phyloP scores from a whole-genome alignment of 2,888 invertebrate genomes.

The Muscina levida region DNA sequence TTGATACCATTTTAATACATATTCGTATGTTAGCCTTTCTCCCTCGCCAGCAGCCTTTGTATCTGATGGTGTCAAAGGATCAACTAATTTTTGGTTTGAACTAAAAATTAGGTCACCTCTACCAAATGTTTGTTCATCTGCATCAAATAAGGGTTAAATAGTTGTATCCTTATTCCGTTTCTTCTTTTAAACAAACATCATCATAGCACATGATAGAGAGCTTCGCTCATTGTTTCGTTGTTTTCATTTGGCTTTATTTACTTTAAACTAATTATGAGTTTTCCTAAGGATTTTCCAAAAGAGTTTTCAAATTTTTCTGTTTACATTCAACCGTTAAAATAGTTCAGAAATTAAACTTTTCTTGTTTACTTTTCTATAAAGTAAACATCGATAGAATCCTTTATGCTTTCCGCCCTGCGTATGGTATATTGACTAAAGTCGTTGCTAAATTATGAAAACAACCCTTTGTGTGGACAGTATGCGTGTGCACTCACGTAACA shows the following conservation, averaged over 20 bases:
- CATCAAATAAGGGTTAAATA: conserved; percentile 37
- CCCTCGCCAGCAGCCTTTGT: background rate
- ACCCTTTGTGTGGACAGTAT: background rate
- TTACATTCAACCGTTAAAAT: background rate
- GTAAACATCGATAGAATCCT: background rate
- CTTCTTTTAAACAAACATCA: conserved; percentile 24
- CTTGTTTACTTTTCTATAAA: conserved; percentile 17
- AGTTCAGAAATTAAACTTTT: conserved; percentile 17
- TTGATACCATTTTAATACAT: background rate
- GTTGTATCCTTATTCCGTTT: background rate
- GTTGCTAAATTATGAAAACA: conserved; percentile 4
- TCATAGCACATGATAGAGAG: background rate
- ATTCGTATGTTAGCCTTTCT: background rate
- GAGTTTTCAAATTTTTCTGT: conserved; percentile 12
- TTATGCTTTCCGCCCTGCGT: too few species aligned
- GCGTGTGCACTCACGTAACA: background rate
- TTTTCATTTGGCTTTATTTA: conserved; percentile 31
- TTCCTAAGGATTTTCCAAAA: conserved; percentile 4
- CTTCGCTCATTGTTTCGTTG: background rate
- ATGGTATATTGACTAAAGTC: background rate
- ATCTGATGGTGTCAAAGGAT: background rate
- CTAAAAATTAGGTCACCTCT: conserved; percentile 16
- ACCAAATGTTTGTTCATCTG: conserved; percentile 13
- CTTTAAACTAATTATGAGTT: conserved; percentile 42
- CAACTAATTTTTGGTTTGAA: background rate